Conservation (phyloP, 2,113 vertebrate species). For the Dipodomys stephensi region DNA sequence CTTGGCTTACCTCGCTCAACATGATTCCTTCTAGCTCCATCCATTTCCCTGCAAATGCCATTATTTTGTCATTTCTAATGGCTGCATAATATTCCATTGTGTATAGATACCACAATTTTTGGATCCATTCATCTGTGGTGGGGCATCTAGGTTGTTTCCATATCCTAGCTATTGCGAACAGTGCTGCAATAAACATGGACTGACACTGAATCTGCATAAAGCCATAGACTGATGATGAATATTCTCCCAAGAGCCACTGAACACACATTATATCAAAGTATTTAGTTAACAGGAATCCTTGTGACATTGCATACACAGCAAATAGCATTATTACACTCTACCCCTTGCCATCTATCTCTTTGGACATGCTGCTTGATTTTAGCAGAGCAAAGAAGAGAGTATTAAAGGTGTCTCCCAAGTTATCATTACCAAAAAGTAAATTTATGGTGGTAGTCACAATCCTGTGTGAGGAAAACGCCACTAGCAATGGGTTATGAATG, state of each 20-base stretch:
- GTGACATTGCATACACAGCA: not conserved
- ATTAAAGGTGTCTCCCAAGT: conserved; percentile 32
- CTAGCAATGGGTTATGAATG: not conserved
- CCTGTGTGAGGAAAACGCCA: not conserved
- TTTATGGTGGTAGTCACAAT: not conserved
- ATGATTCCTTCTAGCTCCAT: too few species aligned
- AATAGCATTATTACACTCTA: not conserved
- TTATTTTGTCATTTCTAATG: too few species aligned
- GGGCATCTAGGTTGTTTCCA: too few species aligned
- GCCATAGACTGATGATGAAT: not conserved
- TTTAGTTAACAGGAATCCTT: not conserved
- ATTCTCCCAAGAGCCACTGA: not conserved
- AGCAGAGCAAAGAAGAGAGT: conserved; percentile 46
- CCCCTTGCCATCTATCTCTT: not conserved
- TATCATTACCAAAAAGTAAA: conserved; percentile 42
- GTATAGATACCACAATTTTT: too few species aligned
- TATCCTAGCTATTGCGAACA: too few species aligned
- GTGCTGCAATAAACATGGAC: too few species aligned
- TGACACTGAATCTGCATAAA: conserved; percentile 38
- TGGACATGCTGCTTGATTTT: conserved; percentile 12
- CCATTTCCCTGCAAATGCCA: too few species aligned
- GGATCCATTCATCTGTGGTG: too few species aligned
- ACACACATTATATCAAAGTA: not conserved
- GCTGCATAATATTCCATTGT: too few species aligned
- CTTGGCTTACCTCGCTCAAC: too few species aligned